Conservation (phyloP, 2,888 invertebrate species). For the Gnatocerus cornutus region DNA sequence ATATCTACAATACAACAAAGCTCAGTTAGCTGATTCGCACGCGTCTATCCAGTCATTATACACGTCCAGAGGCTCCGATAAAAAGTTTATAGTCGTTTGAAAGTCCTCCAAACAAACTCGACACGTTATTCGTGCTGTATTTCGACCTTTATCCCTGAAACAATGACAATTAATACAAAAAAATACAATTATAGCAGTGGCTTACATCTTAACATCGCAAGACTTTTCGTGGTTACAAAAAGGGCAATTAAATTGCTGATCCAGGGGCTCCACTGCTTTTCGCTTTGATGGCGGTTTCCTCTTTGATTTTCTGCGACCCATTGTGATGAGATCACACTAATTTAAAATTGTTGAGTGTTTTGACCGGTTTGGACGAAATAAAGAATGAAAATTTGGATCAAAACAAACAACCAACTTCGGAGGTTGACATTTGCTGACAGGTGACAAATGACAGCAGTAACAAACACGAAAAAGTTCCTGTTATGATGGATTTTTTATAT, state of each 20-base stretch:
- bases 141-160: constrained; percentile 92
- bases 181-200: constrained; percentile 8
- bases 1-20: neutral
- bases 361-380: no score
- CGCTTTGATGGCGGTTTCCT: constrained; percentile 96
- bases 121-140: constrained; percentile 95
- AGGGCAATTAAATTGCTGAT: constrained; percentile 98
- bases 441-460: no score
- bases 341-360: no score
- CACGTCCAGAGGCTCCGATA: constrained; percentile 98
- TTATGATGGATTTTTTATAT: no score
- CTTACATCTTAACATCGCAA: constrained; percentile 99
- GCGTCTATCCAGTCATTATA: constrained; percentile 99
- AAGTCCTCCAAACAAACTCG: constrained; percentile 97
- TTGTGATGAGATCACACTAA: constrained; percentile 66
- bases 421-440: no score
- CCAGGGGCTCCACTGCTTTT: constrained; percentile 93
- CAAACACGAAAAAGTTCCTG: no score
- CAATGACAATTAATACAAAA: constrained; percentile 5
- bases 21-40: constrained; percentile 93
- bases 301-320: constrained; percentile 98
- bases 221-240: constrained; percentile 99
- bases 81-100: constrained; percentile 95
- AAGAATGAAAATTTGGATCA: no score
- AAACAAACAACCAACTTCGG: no score